These are phyloP conservation scores for Lonchura striata DNA, from an alignment of 2,113 vertebrate genomes.

Conservation along the genomic window DNA sequence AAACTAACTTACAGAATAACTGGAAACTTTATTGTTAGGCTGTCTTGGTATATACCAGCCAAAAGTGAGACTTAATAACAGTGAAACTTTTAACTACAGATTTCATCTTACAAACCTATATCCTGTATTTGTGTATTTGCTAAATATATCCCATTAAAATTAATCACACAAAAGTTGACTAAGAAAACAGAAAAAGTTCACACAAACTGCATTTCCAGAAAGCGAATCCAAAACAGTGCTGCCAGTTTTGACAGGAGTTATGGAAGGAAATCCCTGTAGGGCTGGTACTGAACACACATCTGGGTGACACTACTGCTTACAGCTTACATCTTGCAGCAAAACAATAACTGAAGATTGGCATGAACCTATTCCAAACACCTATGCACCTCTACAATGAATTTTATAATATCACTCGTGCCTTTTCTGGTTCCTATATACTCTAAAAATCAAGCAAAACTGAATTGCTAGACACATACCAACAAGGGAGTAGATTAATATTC, in stretches of 20 bases:
- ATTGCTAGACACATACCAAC: not conserved
- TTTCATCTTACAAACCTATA: not conserved
- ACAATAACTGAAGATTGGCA: not conserved
- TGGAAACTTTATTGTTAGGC: not conserved
- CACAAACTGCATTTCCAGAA: not conserved
- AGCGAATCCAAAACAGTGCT: not conserved
- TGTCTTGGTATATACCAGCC: not conserved
- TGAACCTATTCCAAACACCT: not conserved
- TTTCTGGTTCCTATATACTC: not conserved
- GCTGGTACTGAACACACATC: not conserved
- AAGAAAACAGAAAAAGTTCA: not conserved
- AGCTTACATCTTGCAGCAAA: not conserved
- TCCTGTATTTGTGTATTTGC: not conserved
- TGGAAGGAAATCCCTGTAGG: not conserved
- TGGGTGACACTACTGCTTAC: not conserved
- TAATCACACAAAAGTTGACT: not conserved
- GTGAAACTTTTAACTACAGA: not conserved
- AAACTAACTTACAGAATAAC: not conserved
- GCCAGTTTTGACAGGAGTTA: not conserved
- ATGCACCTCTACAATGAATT: not conserved
- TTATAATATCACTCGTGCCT: not conserved
- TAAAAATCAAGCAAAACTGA: not conserved
- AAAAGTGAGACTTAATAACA: not conserved
- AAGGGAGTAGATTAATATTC: not conserved
- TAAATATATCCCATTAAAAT: not conserved